A percentile compares a stretch with the other conserved stretches of the same genome.
phyloP scores from a whole-genome alignment of 2,113 vertebrate species.

The Sminthopsis crassicaudata region DNA sequence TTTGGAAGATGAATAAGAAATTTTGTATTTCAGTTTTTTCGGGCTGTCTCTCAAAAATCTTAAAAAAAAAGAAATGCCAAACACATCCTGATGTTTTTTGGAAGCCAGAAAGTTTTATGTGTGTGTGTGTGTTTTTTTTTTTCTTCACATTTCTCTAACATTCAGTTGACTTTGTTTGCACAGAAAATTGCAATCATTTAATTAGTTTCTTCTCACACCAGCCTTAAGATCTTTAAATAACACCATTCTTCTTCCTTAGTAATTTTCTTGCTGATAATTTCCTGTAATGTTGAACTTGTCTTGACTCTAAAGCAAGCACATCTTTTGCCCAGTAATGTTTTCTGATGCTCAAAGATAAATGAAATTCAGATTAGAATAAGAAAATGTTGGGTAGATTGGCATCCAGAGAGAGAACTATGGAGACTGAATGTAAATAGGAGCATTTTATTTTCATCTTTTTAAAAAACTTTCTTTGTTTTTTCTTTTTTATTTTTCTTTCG shows the following conservation, averaged over 20 bases:
- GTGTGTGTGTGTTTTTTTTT: not conserved
- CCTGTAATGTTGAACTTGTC: not conserved
- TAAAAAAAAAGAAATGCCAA: not conserved
- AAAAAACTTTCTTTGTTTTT: too few relatives aligned
- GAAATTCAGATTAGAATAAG: conserved; percentile 23
- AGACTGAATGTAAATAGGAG: too few relatives aligned
- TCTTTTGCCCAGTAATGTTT: fast-evolving
- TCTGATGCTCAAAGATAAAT: conserved; percentile 18
- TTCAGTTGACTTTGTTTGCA: conserved; percentile 56
- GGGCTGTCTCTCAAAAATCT: not conserved
- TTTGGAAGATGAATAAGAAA: conserved; percentile 24
- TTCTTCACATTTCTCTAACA: conserved; percentile 8
- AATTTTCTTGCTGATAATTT: conserved; percentile 45
- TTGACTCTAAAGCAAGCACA: not conserved
- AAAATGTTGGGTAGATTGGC: not conserved
- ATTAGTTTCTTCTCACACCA: conserved; percentile 68
- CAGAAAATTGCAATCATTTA: conserved; percentile 72
- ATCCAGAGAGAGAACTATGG: too few relatives aligned
- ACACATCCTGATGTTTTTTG: not conserved
- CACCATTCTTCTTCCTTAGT: not conserved
- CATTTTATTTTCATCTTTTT: too few relatives aligned
- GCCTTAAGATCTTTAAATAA: conserved; percentile 62
- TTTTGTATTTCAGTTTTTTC: not conserved
- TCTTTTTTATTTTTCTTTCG: too few relatives aligned
- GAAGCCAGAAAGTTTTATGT: conserved; percentile 22